phyloP scores from a whole-genome alignment of 2,797 vertebrate species.

The Chiroxiphia lanceolata region DNA sequence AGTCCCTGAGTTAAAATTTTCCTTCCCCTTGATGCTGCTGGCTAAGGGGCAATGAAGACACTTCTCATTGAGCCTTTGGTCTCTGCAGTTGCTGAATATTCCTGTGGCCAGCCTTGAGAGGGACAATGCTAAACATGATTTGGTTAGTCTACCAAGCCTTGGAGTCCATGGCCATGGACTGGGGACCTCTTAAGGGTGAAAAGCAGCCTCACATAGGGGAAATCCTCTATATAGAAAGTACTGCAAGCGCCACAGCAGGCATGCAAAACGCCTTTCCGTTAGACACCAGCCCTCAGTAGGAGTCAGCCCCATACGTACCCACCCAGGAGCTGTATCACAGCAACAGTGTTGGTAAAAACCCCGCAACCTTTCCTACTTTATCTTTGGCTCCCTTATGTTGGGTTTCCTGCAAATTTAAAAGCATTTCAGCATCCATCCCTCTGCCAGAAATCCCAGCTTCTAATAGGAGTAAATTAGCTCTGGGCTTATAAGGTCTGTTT shows the following conservation, averaged over 20 bases:
- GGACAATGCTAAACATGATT: not conserved
- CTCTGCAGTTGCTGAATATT: not conserved
- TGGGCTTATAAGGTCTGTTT: slow-evolving; percentile 4
- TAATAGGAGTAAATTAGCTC: not conserved
- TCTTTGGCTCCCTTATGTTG: not conserved
- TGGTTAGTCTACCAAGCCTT: not conserved
- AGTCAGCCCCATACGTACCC: rapidly evolving
- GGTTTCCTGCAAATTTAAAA: not conserved
- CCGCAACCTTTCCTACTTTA: not conserved
- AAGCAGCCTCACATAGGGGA: not conserved
- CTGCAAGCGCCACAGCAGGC: not conserved
- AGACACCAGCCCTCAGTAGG: not conserved
- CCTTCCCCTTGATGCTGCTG: not conserved
- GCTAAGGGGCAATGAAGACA: not conserved
- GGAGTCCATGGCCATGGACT: rapidly evolving
- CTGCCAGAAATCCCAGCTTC: not conserved
- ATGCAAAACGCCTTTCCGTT: not conserved
- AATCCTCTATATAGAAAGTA: not conserved
- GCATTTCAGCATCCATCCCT: not conserved
- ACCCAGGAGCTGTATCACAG: not conserved
- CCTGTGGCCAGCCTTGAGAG: not conserved
- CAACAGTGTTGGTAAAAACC: not conserved
- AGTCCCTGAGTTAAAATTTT: not conserved
- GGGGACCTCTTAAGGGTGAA: not conserved
- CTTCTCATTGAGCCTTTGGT: not conserved